These are phyloP conservation scores for Philhelius pedissequus DNA, from an alignment of 2,888 invertebrate species.

Conservation along the genomic window DNA sequence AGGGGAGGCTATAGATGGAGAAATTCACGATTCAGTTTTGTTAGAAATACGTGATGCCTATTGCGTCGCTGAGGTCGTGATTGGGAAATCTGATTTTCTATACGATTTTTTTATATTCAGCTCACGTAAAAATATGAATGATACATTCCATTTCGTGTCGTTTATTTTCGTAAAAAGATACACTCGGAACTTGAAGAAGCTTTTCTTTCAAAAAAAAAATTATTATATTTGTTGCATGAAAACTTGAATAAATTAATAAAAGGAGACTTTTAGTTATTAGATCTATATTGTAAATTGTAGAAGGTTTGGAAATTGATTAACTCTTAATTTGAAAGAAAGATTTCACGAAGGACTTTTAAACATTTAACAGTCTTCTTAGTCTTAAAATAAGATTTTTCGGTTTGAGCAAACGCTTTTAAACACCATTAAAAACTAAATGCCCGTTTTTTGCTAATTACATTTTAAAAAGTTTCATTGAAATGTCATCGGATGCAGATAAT, in stretches of 20 bases:
- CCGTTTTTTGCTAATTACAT: too few relatives aligned
- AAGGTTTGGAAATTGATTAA: neutral
- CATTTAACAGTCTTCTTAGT: too few relatives aligned
- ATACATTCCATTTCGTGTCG: constrained; percentile 21
- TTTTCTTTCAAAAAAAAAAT: neutral
- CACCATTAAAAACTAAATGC: too few relatives aligned
- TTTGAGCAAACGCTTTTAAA: too few relatives aligned
- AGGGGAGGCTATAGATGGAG: neutral
- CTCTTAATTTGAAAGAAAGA: too few relatives aligned
- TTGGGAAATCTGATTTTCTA: constrained; percentile 9
- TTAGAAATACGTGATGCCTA: constrained; percentile 8
- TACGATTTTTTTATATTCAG: neutral
- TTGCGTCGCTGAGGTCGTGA: constrained; percentile 7
- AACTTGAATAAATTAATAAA: neutral
- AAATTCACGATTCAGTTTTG: neutral
- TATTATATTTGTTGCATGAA: neutral
- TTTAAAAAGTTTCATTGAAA: too few relatives aligned
- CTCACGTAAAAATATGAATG: constrained; percentile 20
- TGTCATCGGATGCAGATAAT: too few relatives aligned
- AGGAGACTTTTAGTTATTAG: neutral
- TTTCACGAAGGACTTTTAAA: too few relatives aligned
- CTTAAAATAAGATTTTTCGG: too few relatives aligned
- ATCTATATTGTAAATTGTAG: neutral
- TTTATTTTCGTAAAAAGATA: constrained; percentile 17
- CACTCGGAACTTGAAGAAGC: neutral